These are phyloP conservation scores for Sardinella longiceps DNA, from an alignment of 2,797 vertebrate genomes.

Conservation along the genomic window DNA sequence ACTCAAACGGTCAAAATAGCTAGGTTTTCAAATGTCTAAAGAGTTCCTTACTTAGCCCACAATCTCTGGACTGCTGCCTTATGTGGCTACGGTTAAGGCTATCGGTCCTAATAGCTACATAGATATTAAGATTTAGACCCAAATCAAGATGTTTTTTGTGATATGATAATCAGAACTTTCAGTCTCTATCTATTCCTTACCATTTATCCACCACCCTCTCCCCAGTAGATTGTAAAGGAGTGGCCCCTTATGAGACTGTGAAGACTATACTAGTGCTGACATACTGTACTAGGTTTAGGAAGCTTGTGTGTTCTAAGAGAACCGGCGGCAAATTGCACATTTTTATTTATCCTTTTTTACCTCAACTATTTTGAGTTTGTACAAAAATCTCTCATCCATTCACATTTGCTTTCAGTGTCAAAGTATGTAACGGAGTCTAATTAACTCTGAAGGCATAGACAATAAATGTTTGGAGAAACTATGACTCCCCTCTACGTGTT, in stretches of 20 bases:
- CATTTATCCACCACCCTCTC: neutral
- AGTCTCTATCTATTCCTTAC: neutral
- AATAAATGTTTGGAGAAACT: slow-evolving; percentile 61
- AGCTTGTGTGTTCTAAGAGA: slow-evolving; percentile 32
- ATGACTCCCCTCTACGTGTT: neutral
- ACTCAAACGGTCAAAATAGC: neutral
- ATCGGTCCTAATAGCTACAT: neutral
- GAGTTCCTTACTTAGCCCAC: neutral
- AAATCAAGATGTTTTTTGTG: slow-evolving; percentile 5
- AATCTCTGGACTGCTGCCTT: neutral
- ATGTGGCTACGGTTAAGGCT: neutral
- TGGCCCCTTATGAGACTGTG: neutral
- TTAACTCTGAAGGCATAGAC: slow-evolving; percentile 41
- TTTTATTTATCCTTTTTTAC: slow-evolving; percentile 49
- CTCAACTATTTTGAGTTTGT: slow-evolving; percentile 51
- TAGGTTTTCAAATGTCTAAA: neutral
- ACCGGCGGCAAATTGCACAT: slow-evolving; percentile 52
- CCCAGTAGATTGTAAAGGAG: neutral
- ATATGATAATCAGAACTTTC: slow-evolving; percentile 1
- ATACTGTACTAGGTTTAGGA: neutral
- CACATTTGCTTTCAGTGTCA: slow-evolving; percentile 38
- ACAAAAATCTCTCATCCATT: slow-evolving; percentile 32
- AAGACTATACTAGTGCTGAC: neutral
- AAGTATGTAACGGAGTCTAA: slow-evolving; percentile 44
- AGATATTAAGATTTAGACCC: slow-evolving; percentile 20